phyloP scores from a whole-genome alignment of 2,797 vertebrate species.

The Fringilla coelebs region DNA sequence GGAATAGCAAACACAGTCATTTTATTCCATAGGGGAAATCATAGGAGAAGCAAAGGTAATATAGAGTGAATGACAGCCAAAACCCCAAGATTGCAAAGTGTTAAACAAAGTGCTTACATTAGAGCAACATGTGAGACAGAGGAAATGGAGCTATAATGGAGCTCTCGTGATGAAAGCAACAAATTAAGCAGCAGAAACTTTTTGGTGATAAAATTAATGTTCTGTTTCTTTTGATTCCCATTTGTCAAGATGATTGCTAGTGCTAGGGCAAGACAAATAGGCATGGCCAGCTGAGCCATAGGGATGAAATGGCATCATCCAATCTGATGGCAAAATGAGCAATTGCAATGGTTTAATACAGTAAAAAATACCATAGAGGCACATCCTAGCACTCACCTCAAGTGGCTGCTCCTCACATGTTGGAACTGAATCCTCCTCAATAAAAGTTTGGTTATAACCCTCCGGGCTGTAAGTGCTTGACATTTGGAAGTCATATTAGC shows the following conservation, averaged over 20 bases:
- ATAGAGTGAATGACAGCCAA: neutral
- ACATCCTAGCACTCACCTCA: neutral
- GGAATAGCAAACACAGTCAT: neutral
- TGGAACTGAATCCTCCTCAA: neutral
- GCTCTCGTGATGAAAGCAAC: neutral
- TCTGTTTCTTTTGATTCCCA: neutral
- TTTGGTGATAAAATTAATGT: neutral
- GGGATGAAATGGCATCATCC: neutral
- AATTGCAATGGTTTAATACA: neutral
- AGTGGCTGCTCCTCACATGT: neutral
- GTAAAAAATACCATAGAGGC: neutral
- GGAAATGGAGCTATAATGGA: neutral
- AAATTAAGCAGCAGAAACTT: neutral
- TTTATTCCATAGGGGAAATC: neutral
- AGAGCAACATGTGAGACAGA: neutral
- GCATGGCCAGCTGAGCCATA: neutral
- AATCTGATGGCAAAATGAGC: neutral
- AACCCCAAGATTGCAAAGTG: accelerated
- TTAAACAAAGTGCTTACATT: neutral
- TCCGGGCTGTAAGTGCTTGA: neutral
- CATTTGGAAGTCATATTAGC: neutral
- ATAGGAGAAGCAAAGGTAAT: neutral
- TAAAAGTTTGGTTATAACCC: neutral
- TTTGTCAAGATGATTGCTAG: neutral
- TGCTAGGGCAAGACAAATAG: neutral